Base-by-base conservation (phyloP, 2,888 invertebrate genomes). In the Heliconius ismenius region DNA sequence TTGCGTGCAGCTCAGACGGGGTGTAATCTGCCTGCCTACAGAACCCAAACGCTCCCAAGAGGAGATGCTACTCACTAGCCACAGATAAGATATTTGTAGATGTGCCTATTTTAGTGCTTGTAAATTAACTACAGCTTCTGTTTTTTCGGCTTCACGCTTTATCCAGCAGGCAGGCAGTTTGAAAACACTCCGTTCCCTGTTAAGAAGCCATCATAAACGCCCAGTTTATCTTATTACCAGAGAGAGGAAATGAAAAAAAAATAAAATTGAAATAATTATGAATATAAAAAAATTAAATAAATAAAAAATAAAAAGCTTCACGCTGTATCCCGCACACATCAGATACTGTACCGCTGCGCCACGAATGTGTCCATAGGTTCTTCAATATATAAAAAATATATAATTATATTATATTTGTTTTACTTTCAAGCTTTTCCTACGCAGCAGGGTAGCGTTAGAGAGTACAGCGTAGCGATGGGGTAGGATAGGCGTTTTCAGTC, bases 1-100 rank as follows among this genome's bases (percentile, higher is more conserved):
- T 93, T 93, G 92, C 92, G 93, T 87, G 91, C 89, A 87, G 91
- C 93, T 92, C 92, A 92, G 93, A 93, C 91, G 86, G 91, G 89
- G 91, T 91, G 92, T 92, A 93, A 92, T 93, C 91, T 92, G 92
- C 89, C 89, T 89, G 89, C 91, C 91, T 91, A 88, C 90, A 88
- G 90, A 88, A 87, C 92, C 91, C 91, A 89, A 91, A 90, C 90
- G 91, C 86, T 91, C 92, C 92, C 89, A 87, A 86, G 92, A 89
- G 90, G 85, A 88, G 86, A 84, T 86, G 88, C 89, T 89, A 89
- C 87, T 89, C 85, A 83, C 84, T 77, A 63, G 80, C 9, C 91
- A 89, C 77, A 91, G 91, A 91, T 68, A 86, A 86, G 7, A 18
- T 7, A n/a, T 11, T 13, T 62, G 69, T 24, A 78, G 74, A 80